Evolutionary conservation across 2,888 invertebrate species (phyloP).

Genomic region (Leucoptera coffeella): DNA sequence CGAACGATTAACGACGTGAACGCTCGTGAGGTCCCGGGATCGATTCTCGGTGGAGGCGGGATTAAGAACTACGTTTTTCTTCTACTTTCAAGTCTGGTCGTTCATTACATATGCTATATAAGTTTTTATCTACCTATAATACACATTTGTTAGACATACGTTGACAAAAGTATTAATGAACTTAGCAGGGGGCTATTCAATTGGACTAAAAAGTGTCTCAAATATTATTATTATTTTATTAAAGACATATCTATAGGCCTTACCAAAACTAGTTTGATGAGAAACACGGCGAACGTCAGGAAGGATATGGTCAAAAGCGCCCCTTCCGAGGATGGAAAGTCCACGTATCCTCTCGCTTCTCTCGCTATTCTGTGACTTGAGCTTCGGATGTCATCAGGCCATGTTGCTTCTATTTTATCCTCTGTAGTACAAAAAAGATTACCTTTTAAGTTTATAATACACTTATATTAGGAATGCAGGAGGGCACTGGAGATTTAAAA

Average conservation of each 20-base stretch:
- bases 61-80: too few relatives aligned
- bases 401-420: conserved; percentile 33
- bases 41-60: too few relatives aligned
- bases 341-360: conserved; percentile 49
- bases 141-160: too few relatives aligned
- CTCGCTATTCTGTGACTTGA: conserved; percentile 13
- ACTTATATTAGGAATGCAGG: too few relatives aligned
- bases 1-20: too few relatives aligned
- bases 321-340: conserved; percentile 75
- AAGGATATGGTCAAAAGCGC: conserved; percentile 79
- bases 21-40: too few relatives aligned
- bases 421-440: conserved; percentile 19
- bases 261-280: conserved; percentile 78
- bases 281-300: conserved; percentile 77
- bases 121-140: too few relatives aligned
- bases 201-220: too few relatives aligned
- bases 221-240: background rate
- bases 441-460: conserved; percentile 7
- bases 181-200: too few relatives aligned
- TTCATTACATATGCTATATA: too few relatives aligned
- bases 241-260: conserved; percentile 10
- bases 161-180: background rate
- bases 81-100: too few relatives aligned
- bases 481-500: too few relatives aligned
- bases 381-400: conserved; percentile 26